Evolutionary conservation across 2,797 vertebrate species (phyloP).

Genomic region (Alfaro cultratus): DNA sequence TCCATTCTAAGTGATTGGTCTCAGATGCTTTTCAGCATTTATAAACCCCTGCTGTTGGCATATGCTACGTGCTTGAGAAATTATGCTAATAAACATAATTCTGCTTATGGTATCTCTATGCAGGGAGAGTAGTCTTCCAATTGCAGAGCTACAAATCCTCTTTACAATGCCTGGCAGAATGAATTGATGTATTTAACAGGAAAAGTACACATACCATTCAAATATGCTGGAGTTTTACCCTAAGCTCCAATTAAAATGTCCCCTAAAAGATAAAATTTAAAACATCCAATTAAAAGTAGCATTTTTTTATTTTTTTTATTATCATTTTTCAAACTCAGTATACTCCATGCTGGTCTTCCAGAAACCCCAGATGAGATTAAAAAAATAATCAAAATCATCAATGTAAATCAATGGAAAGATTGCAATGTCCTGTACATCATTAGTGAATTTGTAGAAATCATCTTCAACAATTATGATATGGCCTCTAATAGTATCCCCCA

Average conservation of each 20-base stretch:
- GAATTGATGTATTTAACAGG: neutral
- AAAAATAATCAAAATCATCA: neutral
- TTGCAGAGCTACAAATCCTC: neutral
- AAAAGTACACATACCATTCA: neutral
- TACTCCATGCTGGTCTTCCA: neutral
- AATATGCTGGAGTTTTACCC: neutral
- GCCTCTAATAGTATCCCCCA: neutral
- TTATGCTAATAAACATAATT: neutral
- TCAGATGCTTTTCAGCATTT: neutral
- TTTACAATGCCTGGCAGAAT: neutral
- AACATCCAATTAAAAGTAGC: neutral
- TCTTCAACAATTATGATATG: neutral
- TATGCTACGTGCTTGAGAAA: neutral
- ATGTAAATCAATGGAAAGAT: neutral
- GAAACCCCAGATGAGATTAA: neutral
- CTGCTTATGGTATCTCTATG: neutral
- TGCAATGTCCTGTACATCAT: neutral
- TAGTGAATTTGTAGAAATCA: neutral
- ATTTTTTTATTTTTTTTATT: too few relatives aligned
- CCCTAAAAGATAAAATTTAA: neutral
- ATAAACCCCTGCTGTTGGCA: neutral
- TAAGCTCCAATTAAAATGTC: neutral
- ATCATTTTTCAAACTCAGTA: neutral
- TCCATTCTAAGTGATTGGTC: neutral
- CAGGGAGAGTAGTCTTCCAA: neutral